These are phyloP conservation scores for Peribatodes rhomboidaria DNA, from an alignment of 2,888 invertebrate genomes.

Conservation along the genomic window DNA sequence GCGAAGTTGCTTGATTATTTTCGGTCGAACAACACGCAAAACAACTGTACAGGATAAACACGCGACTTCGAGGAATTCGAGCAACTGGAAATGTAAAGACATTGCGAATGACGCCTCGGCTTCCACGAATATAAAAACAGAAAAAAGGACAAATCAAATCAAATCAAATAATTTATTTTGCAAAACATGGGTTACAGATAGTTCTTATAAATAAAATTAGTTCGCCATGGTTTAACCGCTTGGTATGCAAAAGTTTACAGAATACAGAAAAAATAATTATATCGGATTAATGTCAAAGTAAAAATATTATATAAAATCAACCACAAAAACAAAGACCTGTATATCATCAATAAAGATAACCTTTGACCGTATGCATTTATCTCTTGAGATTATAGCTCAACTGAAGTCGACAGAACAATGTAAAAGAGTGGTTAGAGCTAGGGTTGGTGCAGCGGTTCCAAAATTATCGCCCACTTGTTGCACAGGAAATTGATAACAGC, in stretches of 20 bases:
- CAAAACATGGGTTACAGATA: too few species aligned
- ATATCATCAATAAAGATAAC: slow-evolving; percentile 31
- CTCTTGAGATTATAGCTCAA: slow-evolving; percentile 54
- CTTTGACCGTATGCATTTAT: slow-evolving; percentile 53
- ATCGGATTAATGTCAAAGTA: too few species aligned
- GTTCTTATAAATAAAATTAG: too few species aligned
- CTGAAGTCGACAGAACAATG: slow-evolving; percentile 48
- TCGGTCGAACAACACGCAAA: slow-evolving; percentile 75
- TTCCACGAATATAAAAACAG: slow-evolving; percentile 63
- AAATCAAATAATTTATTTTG: too few species aligned
- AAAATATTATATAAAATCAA: slow-evolving; percentile 57
- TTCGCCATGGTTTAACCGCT: too few species aligned
- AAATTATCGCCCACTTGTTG: slow-evolving; percentile 86
- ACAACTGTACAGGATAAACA: slow-evolving; percentile 75
- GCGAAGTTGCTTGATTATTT: slow-evolving; percentile 75
- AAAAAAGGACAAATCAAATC: slow-evolving; percentile 52
- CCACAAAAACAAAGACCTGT: slow-evolving; percentile 44
- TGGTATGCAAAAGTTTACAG: too few species aligned
- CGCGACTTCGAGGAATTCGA: slow-evolving; percentile 77
- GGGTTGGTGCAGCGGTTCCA: slow-evolving; percentile 75
- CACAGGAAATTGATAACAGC: slow-evolving; percentile 83
- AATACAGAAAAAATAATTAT: too few species aligned
- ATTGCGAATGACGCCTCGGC: slow-evolving; percentile 64
- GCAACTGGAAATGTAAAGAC: slow-evolving; percentile 69
- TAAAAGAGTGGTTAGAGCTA: slow-evolving; percentile 62